Evolutionary conservation across 2,113 vertebrate species (phyloP), one percentile per base, ranked within the genome.

Genomic region (Eurystomus gularis): DNA sequence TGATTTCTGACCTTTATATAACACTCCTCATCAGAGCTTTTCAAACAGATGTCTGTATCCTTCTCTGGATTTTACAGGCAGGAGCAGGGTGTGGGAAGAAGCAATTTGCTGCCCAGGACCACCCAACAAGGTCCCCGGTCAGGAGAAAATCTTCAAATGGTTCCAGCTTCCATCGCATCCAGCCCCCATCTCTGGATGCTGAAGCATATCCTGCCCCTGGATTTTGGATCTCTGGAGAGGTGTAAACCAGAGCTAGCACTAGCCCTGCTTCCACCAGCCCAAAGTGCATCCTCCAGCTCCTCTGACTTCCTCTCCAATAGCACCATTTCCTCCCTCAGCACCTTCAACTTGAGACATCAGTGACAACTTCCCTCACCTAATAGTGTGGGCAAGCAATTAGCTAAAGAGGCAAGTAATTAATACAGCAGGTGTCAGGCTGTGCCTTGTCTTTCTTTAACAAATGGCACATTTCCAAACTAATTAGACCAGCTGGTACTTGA

Each of bases 351-450:
- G 0, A 80, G 69, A 54, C 37, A 18, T 6, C 3, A 4, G n/a
- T 54, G 79, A 88, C 51, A 88, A 78, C 61, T 91, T 89, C 49
- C 69, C 40, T 57, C 54, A 54, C 15, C 46, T 52, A 35, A 73
- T 21, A 82, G 25, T 4, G 37, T 42, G 66, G 91, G 78, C 64
- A 92, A 91, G 62, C 75, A 93, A 88, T 94, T 90, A 95, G 70
- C 39, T 64, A 87, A 91, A 84, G 66, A 82, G 89, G 91, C 83
- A 93, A 94, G 70, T 88, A 89, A 94, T 93, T 93, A 91, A 86
- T 94, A 80, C 70, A 90, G 78, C 89, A 91, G 81, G 84, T 95
- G 91, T 82, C 91, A 93, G 95, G 54, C 83, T 87, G 61, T 1
- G 12, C 55, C 39, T 60, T 13, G 2, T 49, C 65, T 85, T 78